Evolutionary conservation across 2,888 invertebrate genomes (phyloP).

Genomic region (Drosophila mercatorum): DNA sequence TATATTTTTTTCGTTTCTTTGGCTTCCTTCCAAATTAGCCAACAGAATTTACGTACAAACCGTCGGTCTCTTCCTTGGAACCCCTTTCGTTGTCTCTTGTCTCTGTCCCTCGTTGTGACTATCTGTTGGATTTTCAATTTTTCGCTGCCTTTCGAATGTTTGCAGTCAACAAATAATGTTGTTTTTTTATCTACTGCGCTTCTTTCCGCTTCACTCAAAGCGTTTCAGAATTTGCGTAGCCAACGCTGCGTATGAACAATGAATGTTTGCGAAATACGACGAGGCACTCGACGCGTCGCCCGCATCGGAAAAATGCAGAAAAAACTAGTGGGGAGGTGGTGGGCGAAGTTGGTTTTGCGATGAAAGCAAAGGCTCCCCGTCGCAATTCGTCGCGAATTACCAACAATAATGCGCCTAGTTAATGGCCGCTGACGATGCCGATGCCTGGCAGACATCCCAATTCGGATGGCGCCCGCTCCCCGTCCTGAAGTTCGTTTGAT

Average conservation of each 20-base stretch:
- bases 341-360: conserved; percentile 23
- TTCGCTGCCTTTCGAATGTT: conserved; percentile 48
- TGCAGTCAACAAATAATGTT: conserved; percentile 39
- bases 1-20: conserved; percentile 54
- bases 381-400: conserved; percentile 49
- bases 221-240: conserved; percentile 18
- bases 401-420: conserved; percentile 64
- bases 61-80: conserved; percentile 32
- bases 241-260: conserved; percentile 61
- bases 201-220: conserved; percentile 17
- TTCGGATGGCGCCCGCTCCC: background rate
- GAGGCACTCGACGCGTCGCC: background rate
- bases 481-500: conserved; percentile 19
- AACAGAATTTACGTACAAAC: conserved; percentile 55
- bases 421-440: conserved; percentile 58
- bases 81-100: background rate
- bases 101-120: conserved; percentile 23
- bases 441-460: conserved; percentile 42
- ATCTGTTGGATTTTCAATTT: conserved; percentile 66
- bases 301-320: conserved; percentile 21
- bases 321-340: conserved; percentile 20
- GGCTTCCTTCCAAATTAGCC: conserved; percentile 74
- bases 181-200: conserved; percentile 1
- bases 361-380: conserved; percentile 3
- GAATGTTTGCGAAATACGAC: conserved; percentile 17